A percentile compares a stretch with the other conserved stretches of the same genome.
These are phyloP conservation scores for Carabus problematicus DNA, from an alignment of 2,888 invertebrate species.

Conservation along the genomic window DNA sequence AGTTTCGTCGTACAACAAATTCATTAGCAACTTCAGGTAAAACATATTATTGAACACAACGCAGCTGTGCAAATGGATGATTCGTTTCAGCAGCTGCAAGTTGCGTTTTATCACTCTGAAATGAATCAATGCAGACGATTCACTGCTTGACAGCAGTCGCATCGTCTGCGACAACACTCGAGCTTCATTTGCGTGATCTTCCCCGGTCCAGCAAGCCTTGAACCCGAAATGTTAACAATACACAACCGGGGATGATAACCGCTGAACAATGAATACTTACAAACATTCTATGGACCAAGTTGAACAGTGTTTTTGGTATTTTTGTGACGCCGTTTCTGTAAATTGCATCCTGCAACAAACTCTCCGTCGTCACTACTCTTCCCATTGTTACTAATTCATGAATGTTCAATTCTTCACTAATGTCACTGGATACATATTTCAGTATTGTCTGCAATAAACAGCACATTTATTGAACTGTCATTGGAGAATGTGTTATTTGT, in stretches of 20 bases:
- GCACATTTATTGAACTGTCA: not conserved
- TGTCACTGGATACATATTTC: slow-evolving; percentile 51
- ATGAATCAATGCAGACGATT: slow-evolving; percentile 1
- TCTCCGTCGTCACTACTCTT: not conserved
- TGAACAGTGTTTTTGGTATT: not conserved
- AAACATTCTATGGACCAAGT: not conserved
- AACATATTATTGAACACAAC: slow-evolving; percentile 10
- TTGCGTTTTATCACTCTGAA: slow-evolving; percentile 25
- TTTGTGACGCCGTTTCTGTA: not conserved
- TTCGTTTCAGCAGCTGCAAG: slow-evolving; percentile 16
- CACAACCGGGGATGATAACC: too few species aligned
- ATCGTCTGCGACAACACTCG: slow-evolving; percentile 26
- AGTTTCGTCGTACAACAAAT: slow-evolving; percentile 14
- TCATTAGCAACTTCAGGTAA: slow-evolving; percentile 30
- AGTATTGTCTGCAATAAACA: slow-evolving; percentile 52
- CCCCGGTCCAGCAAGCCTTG: slow-evolving; percentile 25
- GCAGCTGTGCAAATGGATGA: slow-evolving; percentile 7
- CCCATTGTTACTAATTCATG: slow-evolving; percentile 19
- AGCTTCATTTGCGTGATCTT: slow-evolving; percentile 20
- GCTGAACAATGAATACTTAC: not conserved
- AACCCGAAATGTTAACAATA: slow-evolving; percentile 4
- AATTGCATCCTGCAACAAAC: slow-evolving; percentile 1
- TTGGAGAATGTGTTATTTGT: not conserved
- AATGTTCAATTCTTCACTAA: slow-evolving; percentile 46
- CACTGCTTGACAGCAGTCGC: not conserved